Conservation (phyloP, 2,888 invertebrate genomes). For the Tyria jacobaeae region DNA sequence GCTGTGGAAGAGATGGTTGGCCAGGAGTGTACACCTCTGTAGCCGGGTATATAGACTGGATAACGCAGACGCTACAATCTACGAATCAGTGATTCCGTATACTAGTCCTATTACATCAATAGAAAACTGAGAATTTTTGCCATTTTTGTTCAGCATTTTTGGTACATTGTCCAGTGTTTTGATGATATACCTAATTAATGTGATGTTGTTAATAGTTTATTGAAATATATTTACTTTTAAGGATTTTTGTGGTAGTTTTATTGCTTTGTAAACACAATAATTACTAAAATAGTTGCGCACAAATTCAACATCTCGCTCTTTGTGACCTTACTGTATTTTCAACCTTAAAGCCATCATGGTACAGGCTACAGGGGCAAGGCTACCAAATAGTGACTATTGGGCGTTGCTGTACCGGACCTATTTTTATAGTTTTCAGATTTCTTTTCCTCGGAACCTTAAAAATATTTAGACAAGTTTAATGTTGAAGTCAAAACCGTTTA, state of each 20-base stretch:
- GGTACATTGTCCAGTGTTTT: slow-evolving; percentile 18
- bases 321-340: too few relatives aligned
- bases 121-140: slow-evolving; percentile 19
- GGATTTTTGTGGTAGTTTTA: slow-evolving; percentile 8
- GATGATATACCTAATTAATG: slow-evolving; percentile 13
- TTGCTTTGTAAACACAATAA: not conserved
- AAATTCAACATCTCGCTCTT: not conserved
- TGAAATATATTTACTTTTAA: slow-evolving; percentile 33
- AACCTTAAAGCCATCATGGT: too few relatives aligned
- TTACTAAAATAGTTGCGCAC: not conserved
- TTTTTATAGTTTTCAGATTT: too few relatives aligned
- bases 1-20: slow-evolving; percentile 88
- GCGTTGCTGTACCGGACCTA: too few relatives aligned
- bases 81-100: slow-evolving; percentile 59
- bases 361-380: too few relatives aligned
- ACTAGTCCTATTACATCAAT: slow-evolving; percentile 28
- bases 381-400: too few relatives aligned
- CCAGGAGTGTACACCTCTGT: slow-evolving; percentile 90
- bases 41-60: slow-evolving; percentile 88
- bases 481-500: too few relatives aligned
- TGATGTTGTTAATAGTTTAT: slow-evolving; percentile 32
- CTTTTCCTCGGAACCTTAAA: too few relatives aligned
- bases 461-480: too few relatives aligned
- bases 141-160: slow-evolving; percentile 18
- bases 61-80: slow-evolving; percentile 68